Percentiles rank a stretch among this genome's conserved stretches.
Conservation (phyloP, 2,888 invertebrate genomes). For the Meganola albula region DNA sequence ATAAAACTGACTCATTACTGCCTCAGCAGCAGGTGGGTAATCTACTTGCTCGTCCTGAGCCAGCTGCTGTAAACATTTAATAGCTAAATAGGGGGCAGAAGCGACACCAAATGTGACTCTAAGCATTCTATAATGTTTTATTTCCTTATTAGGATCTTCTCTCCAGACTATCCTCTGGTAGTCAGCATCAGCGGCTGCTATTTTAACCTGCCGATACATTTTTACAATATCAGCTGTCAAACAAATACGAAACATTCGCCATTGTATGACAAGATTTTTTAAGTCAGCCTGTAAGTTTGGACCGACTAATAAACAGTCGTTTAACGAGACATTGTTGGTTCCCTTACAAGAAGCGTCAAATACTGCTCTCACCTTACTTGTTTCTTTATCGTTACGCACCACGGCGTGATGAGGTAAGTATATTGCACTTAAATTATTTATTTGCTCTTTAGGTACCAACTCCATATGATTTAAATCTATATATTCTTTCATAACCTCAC, state of each 20-base stretch:
- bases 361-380: slow-evolving; percentile 13
- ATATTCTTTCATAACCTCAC: slow-evolving; percentile 15
- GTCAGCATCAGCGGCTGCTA: slow-evolving; percentile 17
- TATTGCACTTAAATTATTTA: slow-evolving; percentile 8
- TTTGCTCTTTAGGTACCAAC: slow-evolving; percentile 17
- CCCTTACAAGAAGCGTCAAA: slow-evolving; percentile 27
- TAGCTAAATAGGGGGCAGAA: slow-evolving; percentile 11
- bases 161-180: slow-evolving; percentile 12
- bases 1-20: slow-evolving; percentile 10
- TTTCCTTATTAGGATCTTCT: slow-evolving; percentile 1
- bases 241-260: slow-evolving; percentile 21
- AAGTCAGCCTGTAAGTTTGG: too few species aligned
- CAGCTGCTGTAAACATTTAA: slow-evolving; percentile 3
- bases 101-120: slow-evolving; percentile 16
- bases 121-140: slow-evolving; percentile 10
- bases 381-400: too few species aligned
- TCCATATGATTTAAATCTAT: slow-evolving; percentile 25
- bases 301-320: too few species aligned
- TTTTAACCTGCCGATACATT: slow-evolving; percentile 31
- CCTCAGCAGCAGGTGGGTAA: not conserved
- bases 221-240: slow-evolving; percentile 27
- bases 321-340: too few species aligned
- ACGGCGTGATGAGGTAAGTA: slow-evolving; percentile 34
- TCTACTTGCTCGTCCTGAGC: slow-evolving; percentile 1
- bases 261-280: slow-evolving; percentile 24